phyloP scores from a whole-genome alignment of 1,140 invertebrate genomes.

The Lucilia cuprina region DNA sequence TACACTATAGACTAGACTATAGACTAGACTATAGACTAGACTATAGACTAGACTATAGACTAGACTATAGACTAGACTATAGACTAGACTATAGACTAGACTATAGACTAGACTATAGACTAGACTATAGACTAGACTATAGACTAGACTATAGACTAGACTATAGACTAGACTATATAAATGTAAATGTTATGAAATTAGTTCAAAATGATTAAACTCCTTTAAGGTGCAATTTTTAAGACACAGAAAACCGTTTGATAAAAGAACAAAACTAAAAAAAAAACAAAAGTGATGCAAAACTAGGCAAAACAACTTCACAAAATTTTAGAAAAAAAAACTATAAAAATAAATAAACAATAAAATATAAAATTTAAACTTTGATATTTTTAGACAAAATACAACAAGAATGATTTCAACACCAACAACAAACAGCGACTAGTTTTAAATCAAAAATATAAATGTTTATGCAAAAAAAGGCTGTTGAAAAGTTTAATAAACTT shows the following conservation, averaged over 20 bases:
- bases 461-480: neutral
- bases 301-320: neutral
- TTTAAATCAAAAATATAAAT: neutral
- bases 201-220: neutral
- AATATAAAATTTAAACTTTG: conserved; percentile 7
- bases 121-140: too few species aligned
- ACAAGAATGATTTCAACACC: neutral
- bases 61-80: too few species aligned
- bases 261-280: neutral
- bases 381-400: neutral
- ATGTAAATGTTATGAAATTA: neutral
- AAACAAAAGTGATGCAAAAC: conserved; percentile 17
- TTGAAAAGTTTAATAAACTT: conserved; percentile 14
- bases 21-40: too few species aligned
- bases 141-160: too few species aligned
- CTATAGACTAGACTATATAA: too few species aligned
- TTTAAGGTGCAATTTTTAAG: neutral
- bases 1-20: too few species aligned
- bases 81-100: too few species aligned
- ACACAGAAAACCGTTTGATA: neutral
- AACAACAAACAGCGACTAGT: neutral
- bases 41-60: too few species aligned
- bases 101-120: too few species aligned
- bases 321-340: too few species aligned
- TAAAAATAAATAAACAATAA: neutral